Percentiles rank a stretch among this genome's conserved stretches.
phyloP scores from a whole-genome alignment of 2,888 invertebrate genomes.

The Cylindroiulus punctatus region DNA sequence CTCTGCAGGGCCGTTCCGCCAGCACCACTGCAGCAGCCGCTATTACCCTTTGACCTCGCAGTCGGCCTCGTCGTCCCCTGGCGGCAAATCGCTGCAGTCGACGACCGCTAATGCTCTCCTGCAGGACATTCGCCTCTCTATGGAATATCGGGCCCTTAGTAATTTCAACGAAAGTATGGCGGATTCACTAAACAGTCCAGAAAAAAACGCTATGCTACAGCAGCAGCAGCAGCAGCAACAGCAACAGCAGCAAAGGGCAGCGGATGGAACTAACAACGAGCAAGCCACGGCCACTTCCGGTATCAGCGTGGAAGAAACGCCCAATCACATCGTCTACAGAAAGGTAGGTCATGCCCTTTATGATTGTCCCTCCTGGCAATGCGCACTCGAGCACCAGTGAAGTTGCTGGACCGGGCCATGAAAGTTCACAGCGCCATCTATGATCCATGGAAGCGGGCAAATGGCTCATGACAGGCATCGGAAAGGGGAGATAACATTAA shows the following conservation, averaged over 20 bases:
- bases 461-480: background rate
- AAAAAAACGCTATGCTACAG: slow-evolving; percentile 56
- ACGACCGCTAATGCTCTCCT: slow-evolving; percentile 16
- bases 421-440: background rate
- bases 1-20: slow-evolving; percentile 46
- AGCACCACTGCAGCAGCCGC: slow-evolving; percentile 30
- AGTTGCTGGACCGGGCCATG: background rate
- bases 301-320: slow-evolving; percentile 71
- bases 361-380: background rate
- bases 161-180: slow-evolving; percentile 54
- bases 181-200: slow-evolving; percentile 49
- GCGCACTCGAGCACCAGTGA: background rate
- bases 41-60: slow-evolving; percentile 39
- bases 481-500: background rate
- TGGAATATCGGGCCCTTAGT: slow-evolving; percentile 58
- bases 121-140: slow-evolving; percentile 49
- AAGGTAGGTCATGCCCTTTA: slow-evolving; percentile 70
- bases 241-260: background rate
- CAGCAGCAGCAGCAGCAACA: slow-evolving; percentile 50
- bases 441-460: background rate
- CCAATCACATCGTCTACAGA: slow-evolving; percentile 88
- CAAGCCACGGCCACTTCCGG: slow-evolving; percentile 56
- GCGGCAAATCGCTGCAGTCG: slow-evolving; percentile 22
- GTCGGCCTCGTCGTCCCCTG: slow-evolving; percentile 30
- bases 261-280: slow-evolving; percentile 53